Conservation (phyloP, 2,797 vertebrate species). For the Heterohyrax brucei region DNA sequence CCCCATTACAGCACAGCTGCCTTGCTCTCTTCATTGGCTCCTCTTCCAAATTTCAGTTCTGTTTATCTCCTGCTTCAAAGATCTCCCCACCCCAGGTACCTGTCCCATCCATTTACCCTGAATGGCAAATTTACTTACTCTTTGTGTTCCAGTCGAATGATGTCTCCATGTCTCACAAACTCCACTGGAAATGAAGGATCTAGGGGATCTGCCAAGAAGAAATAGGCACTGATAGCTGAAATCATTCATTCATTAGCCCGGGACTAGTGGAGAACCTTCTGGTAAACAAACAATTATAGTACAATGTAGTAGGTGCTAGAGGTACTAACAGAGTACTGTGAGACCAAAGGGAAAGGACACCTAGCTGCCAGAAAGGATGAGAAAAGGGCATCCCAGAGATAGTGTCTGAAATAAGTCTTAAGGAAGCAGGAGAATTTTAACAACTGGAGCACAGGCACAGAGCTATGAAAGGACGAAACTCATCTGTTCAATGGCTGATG, state of each 20-base stretch:
- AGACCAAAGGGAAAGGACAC: not conserved
- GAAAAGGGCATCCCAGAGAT: not conserved
- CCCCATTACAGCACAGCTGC: not conserved
- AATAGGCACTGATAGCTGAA: not conserved
- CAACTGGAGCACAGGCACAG: not conserved
- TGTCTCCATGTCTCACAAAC: slow-evolving; percentile 96
- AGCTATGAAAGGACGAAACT: slow-evolving; percentile 40
- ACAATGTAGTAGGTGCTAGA: not conserved
- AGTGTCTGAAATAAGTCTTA: slow-evolving; percentile 24
- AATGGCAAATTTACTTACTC: slow-evolving; percentile 92
- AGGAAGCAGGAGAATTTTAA: not conserved
- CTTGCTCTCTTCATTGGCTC: not conserved
- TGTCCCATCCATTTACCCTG: not conserved
- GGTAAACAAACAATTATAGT: not conserved
- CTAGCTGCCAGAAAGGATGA: not conserved
- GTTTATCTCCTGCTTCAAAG: slow-evolving; percentile 66
- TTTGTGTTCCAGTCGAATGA: slow-evolving; percentile 97
- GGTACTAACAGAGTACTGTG: not conserved
- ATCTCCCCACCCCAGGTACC: not conserved
- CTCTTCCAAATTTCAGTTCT: not conserved
- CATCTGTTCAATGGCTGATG: not conserved
- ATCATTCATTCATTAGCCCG: not conserved
- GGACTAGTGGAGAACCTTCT: not conserved
- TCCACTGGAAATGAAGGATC: slow-evolving; percentile 92
- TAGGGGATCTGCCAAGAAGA: slow-evolving; percentile 88